These are phyloP conservation scores for Tubiluchus corallicola DNA, from an alignment of 2,888 invertebrate species.

Conservation along the genomic window DNA sequence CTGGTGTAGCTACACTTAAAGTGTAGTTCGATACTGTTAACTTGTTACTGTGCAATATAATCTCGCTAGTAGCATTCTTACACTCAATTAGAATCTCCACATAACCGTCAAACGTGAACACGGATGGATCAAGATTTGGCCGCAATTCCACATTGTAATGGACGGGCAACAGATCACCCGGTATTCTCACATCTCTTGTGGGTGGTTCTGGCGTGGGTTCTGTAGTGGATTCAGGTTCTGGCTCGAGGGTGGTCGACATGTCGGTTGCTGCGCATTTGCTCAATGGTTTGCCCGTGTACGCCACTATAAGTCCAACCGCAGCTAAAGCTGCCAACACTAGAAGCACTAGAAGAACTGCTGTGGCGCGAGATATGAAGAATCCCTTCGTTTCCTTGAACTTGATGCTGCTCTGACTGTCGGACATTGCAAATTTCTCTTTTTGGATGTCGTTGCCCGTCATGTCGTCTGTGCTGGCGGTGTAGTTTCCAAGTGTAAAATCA, in stretches of 20 bases:
- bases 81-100: slow-evolving; percentile 1
- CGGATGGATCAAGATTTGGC: slow-evolving; percentile 1
- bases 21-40: background rate
- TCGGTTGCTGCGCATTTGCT: background rate
- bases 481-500: too few relatives aligned
- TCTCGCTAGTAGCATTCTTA: background rate
- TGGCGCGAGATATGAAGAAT: background rate
- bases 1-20: background rate
- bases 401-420: background rate
- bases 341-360: background rate
- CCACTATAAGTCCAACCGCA: background rate
- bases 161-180: background rate
- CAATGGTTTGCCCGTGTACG: background rate
- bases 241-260: background rate
- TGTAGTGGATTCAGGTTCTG: background rate
- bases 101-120: background rate
- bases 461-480: background rate
- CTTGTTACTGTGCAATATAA: background rate
- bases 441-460: background rate
- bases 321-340: background rate
- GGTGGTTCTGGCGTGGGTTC: background rate
- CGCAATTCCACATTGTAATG: slow-evolving; percentile 1
- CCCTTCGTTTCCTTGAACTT: background rate
- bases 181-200: background rate
- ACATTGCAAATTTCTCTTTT: background rate